phyloP scores from a whole-genome alignment of 2,797 vertebrate species.

The Gymnoscopelus microlampas region DNA sequence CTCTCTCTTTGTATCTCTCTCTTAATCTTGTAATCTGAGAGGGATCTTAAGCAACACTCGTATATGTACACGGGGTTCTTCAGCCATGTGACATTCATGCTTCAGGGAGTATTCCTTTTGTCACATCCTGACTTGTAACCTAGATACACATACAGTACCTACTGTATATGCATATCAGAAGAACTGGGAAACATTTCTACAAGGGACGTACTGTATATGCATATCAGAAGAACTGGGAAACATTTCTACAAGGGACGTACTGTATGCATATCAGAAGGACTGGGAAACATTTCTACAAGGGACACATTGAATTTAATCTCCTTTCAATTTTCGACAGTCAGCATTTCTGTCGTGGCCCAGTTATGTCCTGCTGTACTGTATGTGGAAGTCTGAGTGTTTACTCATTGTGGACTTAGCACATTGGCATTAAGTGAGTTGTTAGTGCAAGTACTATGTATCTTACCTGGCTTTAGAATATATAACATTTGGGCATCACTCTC shows the following conservation, averaged over 20 bases:
- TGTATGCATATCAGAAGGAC: not conserved
- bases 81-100: constrained; percentile 63
- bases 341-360: constrained; percentile 48
- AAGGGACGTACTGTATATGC: not conserved
- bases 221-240: not conserved
- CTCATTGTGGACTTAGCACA: constrained; percentile 25
- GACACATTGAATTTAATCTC: constrained; percentile 61
- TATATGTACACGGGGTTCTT: constrained; percentile 13
- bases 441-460: constrained; percentile 19
- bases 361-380: constrained; percentile 44
- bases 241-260: not conserved
- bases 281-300: not conserved
- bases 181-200: constrained; percentile 1
- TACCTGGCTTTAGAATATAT: constrained; percentile 38
- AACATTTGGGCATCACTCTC: constrained; percentile 19
- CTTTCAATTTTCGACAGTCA: constrained; percentile 53
- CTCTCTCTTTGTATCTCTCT: constrained; percentile 44
- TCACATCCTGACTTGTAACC: constrained; percentile 43
- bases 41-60: constrained; percentile 48
- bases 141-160: constrained; percentile 34
- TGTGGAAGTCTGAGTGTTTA: constrained; percentile 47
- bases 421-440: constrained; percentile 43
- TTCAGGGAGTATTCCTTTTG: constrained; percentile 49
- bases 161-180: not conserved
- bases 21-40: constrained; percentile 75